A percentile compares a stretch with the other conserved stretches of the same genome.
These are phyloP conservation scores for Jordanella pulchra DNA, from an alignment of 2,797 vertebrate species.

Conservation along the genomic window DNA sequence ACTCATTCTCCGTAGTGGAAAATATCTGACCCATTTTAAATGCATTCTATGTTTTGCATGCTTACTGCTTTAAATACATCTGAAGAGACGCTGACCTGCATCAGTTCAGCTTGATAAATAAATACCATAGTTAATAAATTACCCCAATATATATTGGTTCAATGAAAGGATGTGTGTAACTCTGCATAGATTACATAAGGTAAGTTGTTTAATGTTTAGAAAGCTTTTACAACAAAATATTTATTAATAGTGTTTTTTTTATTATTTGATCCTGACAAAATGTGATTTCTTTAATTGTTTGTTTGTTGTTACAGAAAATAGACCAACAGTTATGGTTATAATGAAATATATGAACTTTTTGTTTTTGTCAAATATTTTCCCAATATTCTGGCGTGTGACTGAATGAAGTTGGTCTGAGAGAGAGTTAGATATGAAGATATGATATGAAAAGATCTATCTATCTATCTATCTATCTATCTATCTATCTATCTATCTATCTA, in stretches of 20 bases:
- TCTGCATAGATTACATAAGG: conserved; percentile 10
- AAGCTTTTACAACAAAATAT: background rate
- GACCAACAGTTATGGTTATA: no score
- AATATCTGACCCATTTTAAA: conserved; percentile 58
- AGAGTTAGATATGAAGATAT: no score
- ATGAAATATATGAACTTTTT: background rate
- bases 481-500: no score
- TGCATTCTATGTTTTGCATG: conserved; percentile 50
- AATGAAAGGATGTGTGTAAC: conserved; percentile 11
- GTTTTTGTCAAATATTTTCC: background rate
- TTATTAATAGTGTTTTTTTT: no score
- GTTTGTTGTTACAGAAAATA: no score
- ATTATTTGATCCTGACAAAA: no score
- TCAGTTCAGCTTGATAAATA: conserved; percentile 42
- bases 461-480: no score
- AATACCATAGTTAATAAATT: conserved; percentile 33
- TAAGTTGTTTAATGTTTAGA: conserved; percentile 24
- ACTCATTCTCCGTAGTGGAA: conserved; percentile 41
- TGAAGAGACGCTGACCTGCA: conserved; percentile 43
- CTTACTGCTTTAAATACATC: conserved; percentile 38
- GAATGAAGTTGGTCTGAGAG: conserved; percentile 4
- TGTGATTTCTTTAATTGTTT: no score
- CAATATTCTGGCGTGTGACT: background rate
- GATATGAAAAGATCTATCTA: no score
- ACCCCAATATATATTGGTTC: conserved; percentile 22